Base-by-base conservation (phyloP, 37 sponge, comb jelly and placozoan genomes). In the Ianthella basta region DNA sequence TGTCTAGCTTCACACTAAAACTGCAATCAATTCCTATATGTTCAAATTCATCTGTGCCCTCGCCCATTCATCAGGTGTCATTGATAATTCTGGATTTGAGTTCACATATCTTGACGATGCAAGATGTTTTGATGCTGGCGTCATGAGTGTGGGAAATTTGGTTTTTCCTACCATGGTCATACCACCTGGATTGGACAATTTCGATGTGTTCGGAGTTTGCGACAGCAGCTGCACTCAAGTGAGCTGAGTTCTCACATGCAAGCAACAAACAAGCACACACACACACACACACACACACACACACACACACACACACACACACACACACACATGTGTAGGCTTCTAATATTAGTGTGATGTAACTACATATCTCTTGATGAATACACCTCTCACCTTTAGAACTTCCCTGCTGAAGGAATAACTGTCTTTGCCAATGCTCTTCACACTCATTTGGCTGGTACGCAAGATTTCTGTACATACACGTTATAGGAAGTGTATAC, bases 21-120 rank as follows among this genome's bases (percentile, higher is more conserved):
- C n/a, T n/a, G n/a, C n/a, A n/a, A n/a, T n/a, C n/a, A n/a, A n/a
- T n/a, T n/a, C n/a, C n/a, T n/a, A n/a, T n/a, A n/a, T n/a, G n/a
- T n/a, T n/a, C n/a, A n/a, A n/a, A n/a, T n/a, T n/a, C n/a, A n/a
- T n/a, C n/a, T n/a, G n/a, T n/a, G n/a, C n/a, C n/a, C n/a, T n/a
- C n/a, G n/a, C n/a, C n/a, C n/a, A n/a, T n/a, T n/a, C n/a, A n/a
- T 44, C 8, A 84, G 84, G 84, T 66, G 73, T 72, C 3, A 54
- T 4, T 54, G 84, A 84, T 39, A 66, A 35, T 84, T 84, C 84
- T 84, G 84, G 84, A 4, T 29, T 84, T n/a, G 16, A 44, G 30
- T 35, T 84, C 73, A 55, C 72, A 21, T 84, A 84, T 56, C 37
- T n/a, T 0, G 54, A 39, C 21, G 1, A n/a, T 10, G 24, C 54